Evolutionary conservation across 2,797 vertebrate genomes (phyloP), one percentile per base, ranked within the genome.

Genomic region (Synanceia verrucosa): DNA sequence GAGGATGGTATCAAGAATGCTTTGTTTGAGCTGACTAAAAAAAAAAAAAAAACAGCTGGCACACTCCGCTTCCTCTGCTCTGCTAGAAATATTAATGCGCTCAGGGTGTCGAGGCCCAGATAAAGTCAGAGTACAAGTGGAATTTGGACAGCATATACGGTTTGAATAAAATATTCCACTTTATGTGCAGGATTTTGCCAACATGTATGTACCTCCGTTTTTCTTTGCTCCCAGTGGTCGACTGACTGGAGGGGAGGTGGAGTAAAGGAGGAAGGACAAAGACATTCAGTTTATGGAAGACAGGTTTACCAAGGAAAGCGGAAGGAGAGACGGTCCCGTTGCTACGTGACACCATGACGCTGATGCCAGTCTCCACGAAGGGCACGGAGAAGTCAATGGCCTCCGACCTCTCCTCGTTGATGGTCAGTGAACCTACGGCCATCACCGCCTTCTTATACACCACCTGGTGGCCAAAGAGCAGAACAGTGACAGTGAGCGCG

Each of bases 331-430:
- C 98, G 0, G 98, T 99, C 83, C 98, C 98, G 0, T 99, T 99
- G 92, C 97, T 99, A 52, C 98, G 96, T 4, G 98, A 98, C 77
- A 99, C 98, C 98, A 99, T 99, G 82, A 99, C 98, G 1, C 98
- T 99, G 89, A 99, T 99, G 58, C 98, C 98, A 0, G 98, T 99
- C 90, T 99, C 98, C 63, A 99, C 98, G 0, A 99, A 99, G 1
- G 98, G 98, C 80, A 99, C 98, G 0, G 98, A 99, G 79, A 99
- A 99, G 91, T 99, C 98, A 1, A 99, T 98, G 86, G 92, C 98
- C 84, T 97, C 97, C 0, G 98, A 99, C 76, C 98, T 95, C 69
- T 99, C 97, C 83, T 99, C 98, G 0, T 99, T 99, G 87, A 99
- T 99, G 72, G 97, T 99, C 85, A 99, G 86, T 0, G 98, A 99